Conservation (phyloP, 2,113 vertebrate species). For the Azemiops feae region DNA sequence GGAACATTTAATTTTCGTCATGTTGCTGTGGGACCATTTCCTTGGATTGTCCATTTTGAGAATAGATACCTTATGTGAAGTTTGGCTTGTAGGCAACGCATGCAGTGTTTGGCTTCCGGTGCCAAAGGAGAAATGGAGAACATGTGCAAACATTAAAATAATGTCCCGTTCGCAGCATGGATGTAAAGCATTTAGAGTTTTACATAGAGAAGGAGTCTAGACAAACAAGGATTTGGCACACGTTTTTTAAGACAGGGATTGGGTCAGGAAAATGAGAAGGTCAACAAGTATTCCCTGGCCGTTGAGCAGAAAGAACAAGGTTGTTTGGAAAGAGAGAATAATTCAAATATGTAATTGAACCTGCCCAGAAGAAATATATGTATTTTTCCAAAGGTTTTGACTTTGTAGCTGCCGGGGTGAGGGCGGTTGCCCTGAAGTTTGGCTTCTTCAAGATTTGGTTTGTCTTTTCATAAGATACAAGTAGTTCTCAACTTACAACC, state of each 20-base stretch:
- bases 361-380: background rate
- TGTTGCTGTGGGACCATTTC: constrained; percentile 19
- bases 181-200: background rate
- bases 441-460: background rate
- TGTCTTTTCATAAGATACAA: background rate
- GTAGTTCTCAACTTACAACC: too few relatives aligned
- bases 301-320: background rate
- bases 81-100: constrained; percentile 16
- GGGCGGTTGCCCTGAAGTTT: background rate
- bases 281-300: background rate
- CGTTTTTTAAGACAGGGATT: background rate
- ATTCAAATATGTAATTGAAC: background rate
- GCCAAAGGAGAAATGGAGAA: constrained; percentile 25
- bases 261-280: background rate
- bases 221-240: background rate
- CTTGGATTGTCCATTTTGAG: background rate
- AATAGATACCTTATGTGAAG: constrained; percentile 39
- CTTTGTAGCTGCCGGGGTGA: background rate
- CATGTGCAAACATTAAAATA: background rate
- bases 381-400: background rate
- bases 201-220: constrained; percentile 1
- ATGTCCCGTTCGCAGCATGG: background rate
- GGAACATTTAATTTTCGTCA: constrained; percentile 15
- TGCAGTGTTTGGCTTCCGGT: background rate
- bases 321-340: background rate